phyloP scores from a whole-genome alignment of 1,140 invertebrate species.

The Pachypsylla venusta region DNA sequence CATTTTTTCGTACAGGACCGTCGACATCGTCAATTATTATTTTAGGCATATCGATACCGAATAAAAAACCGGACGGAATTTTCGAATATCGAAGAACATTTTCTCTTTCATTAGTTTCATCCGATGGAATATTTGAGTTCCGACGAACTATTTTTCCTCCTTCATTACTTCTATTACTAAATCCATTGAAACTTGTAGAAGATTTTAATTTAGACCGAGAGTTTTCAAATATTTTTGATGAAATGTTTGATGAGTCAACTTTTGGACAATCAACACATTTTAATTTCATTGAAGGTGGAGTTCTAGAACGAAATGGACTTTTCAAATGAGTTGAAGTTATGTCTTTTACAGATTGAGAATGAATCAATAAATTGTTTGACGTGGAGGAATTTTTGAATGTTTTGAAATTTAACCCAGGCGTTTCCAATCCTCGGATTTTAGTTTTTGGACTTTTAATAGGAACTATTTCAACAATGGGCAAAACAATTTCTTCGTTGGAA shows the following conservation, averaged over 20 bases:
- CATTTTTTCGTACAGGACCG: neutral
- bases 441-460: neutral
- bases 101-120: neutral
- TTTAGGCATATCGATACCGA: neutral
- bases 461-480: neutral
- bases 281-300: neutral
- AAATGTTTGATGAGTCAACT: neutral
- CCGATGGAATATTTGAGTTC: neutral
- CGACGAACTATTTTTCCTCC: too few species aligned
- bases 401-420: neutral
- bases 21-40: neutral
- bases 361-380: neutral
- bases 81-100: neutral
- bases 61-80: neutral
- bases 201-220: neutral
- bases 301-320: neutral
- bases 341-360: neutral
- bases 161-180: too few species aligned
- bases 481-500: neutral
- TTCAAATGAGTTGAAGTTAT: neutral
- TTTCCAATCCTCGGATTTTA: neutral
- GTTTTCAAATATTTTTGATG: neutral
- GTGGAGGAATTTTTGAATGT: neutral
- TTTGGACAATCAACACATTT: neutral
- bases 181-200: neutral